These are phyloP conservation scores for Pseudomyrmex dendroicus DNA, from an alignment of 1,140 invertebrate species.

Conservation along the genomic window DNA sequence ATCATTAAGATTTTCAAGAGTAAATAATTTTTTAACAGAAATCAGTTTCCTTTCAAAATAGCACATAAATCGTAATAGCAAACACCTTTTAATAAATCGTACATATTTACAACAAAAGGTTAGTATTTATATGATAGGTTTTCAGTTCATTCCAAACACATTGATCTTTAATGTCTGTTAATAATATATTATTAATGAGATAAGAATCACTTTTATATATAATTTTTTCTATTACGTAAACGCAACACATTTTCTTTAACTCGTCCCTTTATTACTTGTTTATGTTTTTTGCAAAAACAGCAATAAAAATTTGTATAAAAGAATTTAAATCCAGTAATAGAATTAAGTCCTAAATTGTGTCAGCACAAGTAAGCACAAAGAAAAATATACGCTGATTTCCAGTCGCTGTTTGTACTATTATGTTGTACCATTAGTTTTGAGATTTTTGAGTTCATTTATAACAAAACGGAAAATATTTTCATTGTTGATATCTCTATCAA, in stretches of 20 bases:
- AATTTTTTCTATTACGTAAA: conserved; percentile 3
- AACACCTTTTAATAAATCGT: conserved; percentile 7
- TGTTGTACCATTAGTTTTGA: neutral
- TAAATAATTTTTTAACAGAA: neutral
- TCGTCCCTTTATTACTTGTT: conserved; percentile 1
- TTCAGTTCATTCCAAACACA: conserved; percentile 13
- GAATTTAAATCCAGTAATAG: conserved; percentile 13
- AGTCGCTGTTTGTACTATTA: conserved; percentile 2
- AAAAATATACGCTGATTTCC: conserved; percentile 3
- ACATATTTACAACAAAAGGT: neutral
- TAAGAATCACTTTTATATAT: conserved; percentile 25
- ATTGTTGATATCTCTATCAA: neutral
- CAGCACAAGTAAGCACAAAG: conserved; percentile 8
- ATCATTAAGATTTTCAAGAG: conserved; percentile 8
- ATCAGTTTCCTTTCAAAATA: neutral
- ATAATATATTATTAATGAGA: neutral
- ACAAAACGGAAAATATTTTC: neutral
- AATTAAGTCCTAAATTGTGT: conserved; percentile 17
- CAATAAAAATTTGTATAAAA: conserved; percentile 18
- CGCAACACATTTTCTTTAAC: conserved; percentile 1
- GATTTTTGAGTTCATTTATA: conserved; percentile 7
- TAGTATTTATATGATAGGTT: neutral
- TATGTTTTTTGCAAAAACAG: conserved; percentile 27
- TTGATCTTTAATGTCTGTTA: neutral
- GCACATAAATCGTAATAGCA: conserved; percentile 12